Percentiles rank a stretch among this genome's conserved stretches.
Conservation (phyloP, 2,888 invertebrate species). For the Ornithoptera alexandrae region DNA sequence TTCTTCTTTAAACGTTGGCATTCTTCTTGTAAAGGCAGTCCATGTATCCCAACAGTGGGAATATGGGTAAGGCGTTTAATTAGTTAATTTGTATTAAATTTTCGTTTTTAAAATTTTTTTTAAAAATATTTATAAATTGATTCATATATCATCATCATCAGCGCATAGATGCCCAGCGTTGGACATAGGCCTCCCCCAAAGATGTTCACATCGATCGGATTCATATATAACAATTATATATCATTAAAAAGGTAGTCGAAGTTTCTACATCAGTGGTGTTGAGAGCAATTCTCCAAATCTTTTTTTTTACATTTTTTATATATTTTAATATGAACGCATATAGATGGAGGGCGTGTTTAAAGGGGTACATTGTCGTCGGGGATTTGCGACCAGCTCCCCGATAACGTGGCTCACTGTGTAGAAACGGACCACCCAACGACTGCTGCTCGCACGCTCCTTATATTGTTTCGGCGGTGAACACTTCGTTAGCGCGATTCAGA, state of each 20-base stretch:
- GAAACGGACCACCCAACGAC: conserved; percentile 56
- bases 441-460: not conserved
- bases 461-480: conserved; percentile 36
- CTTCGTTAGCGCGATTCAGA: conserved; percentile 53
- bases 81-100: too few species aligned
- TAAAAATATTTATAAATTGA: too few species aligned
- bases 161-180: too few species aligned
- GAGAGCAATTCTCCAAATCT: conserved; percentile 69
- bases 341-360: conserved; percentile 56
- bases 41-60: too few species aligned
- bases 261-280: conserved; percentile 70
- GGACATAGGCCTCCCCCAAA: too few species aligned
- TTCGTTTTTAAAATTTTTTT: too few species aligned
- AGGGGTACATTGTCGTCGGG: conserved; percentile 48
- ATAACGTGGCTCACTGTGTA: conserved; percentile 64
- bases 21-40: too few species aligned
- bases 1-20: too few species aligned
- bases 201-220: too few species aligned
- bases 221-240: not conserved
- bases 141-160: too few species aligned
- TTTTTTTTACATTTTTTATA: conserved; percentile 58
- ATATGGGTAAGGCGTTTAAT: too few species aligned
- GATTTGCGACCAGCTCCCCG: conserved; percentile 58
- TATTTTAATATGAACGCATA: conserved; percentile 59
- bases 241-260: conserved; percentile 56